A percentile compares a stretch with the other conserved stretches of the same genome.
phyloP scores from a whole-genome alignment of 2,888 invertebrate species.

The Odontocolon sp. region DNA sequence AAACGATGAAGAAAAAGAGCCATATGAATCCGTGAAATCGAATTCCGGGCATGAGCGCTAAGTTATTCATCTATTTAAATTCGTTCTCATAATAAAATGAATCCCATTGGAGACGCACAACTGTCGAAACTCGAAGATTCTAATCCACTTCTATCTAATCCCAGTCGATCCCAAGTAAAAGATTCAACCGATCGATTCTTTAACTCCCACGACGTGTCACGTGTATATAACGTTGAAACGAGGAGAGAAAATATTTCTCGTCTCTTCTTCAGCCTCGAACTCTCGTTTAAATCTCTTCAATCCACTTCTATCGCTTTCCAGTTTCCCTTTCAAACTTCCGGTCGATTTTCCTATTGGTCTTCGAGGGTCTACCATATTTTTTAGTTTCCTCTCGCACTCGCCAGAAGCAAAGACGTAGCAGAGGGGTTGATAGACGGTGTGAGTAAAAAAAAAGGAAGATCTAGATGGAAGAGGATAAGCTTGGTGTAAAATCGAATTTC shows the following conservation, averaged over 20 bases:
- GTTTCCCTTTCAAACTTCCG: conserved; percentile 33
- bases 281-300: conserved; percentile 55
- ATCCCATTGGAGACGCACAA: background rate
- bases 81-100: conserved; percentile 5
- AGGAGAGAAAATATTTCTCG: conserved; percentile 35
- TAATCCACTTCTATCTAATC: too few species aligned
- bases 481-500: conserved; percentile 39
- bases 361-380: conserved; percentile 5
- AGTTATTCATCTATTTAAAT: conserved; percentile 24
- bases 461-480: background rate
- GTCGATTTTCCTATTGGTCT: conserved; percentile 26
- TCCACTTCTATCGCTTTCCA: conserved; percentile 50
- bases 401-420: background rate
- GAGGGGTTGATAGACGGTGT: background rate
- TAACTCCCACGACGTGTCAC: background rate
- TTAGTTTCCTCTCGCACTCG: conserved; percentile 27
- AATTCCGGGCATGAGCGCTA: background rate
- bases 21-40: background rate
- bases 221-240: conserved; percentile 41
- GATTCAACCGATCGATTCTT: conserved; percentile 12
- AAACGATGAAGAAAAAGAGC: too few species aligned
- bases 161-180: background rate
- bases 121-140: conserved; percentile 8
- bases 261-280: conserved; percentile 25
- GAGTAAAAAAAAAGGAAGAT: background rate